Conservation (phyloP, 2,113 vertebrate genomes). For the Daphoenositta chrysoptera region DNA sequence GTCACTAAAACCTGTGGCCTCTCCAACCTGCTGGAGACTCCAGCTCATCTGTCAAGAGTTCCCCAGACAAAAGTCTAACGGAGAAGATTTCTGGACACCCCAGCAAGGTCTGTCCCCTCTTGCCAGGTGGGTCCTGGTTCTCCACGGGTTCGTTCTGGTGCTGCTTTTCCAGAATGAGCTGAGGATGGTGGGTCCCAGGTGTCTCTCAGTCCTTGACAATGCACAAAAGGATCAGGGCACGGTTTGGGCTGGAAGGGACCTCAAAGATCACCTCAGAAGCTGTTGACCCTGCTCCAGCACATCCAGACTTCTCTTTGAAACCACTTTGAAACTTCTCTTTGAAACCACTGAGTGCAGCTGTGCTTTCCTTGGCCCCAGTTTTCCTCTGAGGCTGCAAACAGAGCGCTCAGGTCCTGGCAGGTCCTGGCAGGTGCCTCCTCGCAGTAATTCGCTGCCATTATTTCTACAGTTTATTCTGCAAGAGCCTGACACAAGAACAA, state of each 20-base stretch:
- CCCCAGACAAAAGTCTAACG: not conserved
- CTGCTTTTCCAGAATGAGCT: not conserved
- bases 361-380: not conserved
- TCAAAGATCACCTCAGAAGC: not conserved
- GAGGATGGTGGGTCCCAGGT: not conserved
- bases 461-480: not conserved
- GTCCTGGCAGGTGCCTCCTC: not conserved
- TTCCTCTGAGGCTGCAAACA: not conserved
- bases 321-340: not conserved
- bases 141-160: accelerated
- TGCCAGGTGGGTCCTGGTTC: not conserved
- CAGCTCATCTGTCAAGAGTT: not conserved
- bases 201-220: not conserved
- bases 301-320: not conserved
- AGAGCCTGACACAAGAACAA: not conserved
- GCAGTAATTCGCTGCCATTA: not conserved
- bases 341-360: not conserved
- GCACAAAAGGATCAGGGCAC: not conserved
- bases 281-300: not conserved
- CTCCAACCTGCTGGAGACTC: not conserved
- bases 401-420: not conserved
- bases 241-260: not conserved
- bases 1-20: not conserved
- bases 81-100: not conserved
- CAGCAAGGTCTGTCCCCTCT: not conserved